A percentile compares a stretch with the other conserved stretches of the same genome.
Evolutionary conservation across 2,797 vertebrate species (phyloP).

Genomic region (Hydrocynus forskahlii): DNA sequence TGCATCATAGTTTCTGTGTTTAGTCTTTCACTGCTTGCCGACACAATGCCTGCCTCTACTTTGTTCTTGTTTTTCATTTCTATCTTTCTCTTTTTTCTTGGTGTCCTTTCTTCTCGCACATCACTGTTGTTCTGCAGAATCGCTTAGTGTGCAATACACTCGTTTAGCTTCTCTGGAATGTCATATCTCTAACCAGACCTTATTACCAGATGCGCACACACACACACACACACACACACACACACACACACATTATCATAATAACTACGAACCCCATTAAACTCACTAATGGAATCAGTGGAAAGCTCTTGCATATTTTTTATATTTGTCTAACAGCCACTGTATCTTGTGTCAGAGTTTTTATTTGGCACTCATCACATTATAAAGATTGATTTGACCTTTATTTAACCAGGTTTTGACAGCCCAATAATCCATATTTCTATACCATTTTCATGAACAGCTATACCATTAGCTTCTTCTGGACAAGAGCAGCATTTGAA

Average conservation of each 20-base stretch:
- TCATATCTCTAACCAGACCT: constrained; percentile 24
- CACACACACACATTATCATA: not conserved
- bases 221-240: constrained; percentile 24
- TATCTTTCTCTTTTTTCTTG: constrained; percentile 2
- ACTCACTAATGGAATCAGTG: constrained; percentile 8
- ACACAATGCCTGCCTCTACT: not conserved
- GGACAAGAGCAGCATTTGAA: not conserved
- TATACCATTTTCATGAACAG: not conserved
- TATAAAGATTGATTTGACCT: not conserved
- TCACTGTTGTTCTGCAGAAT: constrained; percentile 16
- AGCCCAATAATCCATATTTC: not conserved
- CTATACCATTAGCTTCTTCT: not conserved
- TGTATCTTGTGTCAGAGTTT: not conserved
- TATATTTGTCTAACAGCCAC: not conserved
- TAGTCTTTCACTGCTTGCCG: not conserved
- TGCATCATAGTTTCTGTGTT: not conserved
- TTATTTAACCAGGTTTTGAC: constrained; percentile 19
- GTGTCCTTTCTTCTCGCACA: constrained; percentile 11
- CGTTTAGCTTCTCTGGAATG: constrained; percentile 37
- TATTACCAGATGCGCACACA: constrained; percentile 27
- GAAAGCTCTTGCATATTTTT: not conserved
- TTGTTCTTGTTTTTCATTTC: not conserved
- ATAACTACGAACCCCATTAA: constrained; percentile 1
- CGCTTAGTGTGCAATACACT: constrained; percentile 17
- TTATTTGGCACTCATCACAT: not conserved